phyloP scores from a whole-genome alignment of 1,140 invertebrate genomes.

The Phthorimaea operculella region DNA sequence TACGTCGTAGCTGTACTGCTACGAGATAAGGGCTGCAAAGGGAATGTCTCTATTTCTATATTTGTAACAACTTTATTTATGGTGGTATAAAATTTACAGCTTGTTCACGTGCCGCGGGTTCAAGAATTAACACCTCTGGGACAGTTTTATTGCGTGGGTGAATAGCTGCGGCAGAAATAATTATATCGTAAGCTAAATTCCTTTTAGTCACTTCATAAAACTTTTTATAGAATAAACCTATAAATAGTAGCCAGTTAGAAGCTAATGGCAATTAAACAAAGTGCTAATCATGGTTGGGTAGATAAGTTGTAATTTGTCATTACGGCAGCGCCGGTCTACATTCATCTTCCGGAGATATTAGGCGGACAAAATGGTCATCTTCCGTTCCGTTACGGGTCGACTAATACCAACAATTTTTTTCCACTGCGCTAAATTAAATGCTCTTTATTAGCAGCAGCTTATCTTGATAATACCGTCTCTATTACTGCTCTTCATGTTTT shows the following conservation, averaged over 20 bases:
- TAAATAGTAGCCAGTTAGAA: background rate
- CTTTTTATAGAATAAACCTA: background rate
- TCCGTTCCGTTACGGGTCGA: background rate
- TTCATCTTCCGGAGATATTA: slow-evolving; percentile 11
- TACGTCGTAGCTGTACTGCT: slow-evolving; percentile 19
- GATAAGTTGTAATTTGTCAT: slow-evolving; percentile 18
- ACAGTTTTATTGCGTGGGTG: slow-evolving; percentile 1
- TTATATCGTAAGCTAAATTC: background rate
- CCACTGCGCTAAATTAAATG: background rate
- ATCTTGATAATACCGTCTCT: no score
- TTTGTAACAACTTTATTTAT: slow-evolving; percentile 22
- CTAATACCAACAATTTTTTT: background rate
- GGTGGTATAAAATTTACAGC: slow-evolving; percentile 6
- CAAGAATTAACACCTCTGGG: slow-evolving; percentile 1
- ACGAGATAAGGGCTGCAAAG: slow-evolving; percentile 32
- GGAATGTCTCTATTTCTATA: slow-evolving; percentile 18
- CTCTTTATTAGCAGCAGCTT: background rate
- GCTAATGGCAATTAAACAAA: slow-evolving; percentile 9
- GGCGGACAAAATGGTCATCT: slow-evolving; percentile 12
- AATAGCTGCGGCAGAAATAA: background rate
- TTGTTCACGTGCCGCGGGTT: slow-evolving; percentile 7
- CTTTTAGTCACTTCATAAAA: no score
- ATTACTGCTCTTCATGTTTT: no score
- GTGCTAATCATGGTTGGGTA: slow-evolving; percentile 38
- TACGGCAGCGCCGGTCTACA: slow-evolving; percentile 5